Evolutionary conservation across 1,140 invertebrate genomes (phyloP).

Genomic region (Drosophila athabasca): DNA sequence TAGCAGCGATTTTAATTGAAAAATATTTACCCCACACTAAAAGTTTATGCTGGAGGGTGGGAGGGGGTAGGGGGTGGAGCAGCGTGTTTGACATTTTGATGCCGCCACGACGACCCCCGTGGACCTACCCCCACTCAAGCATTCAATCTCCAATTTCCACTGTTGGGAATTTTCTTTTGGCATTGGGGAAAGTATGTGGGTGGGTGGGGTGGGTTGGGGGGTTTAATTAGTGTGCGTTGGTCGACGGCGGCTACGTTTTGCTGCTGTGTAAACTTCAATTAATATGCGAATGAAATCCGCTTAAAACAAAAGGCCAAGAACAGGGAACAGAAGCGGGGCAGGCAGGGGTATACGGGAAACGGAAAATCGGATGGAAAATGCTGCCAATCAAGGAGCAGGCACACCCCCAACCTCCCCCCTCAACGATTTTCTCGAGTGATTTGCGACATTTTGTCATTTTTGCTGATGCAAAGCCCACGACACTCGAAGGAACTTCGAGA

Average conservation of each 20-base stretch:
- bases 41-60: too few relatives aligned
- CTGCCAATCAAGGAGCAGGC: constrained; percentile 66
- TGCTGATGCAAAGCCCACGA: constrained; percentile 72
- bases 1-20: constrained; percentile 75
- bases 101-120: constrained; percentile 17
- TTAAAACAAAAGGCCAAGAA: constrained; percentile 63
- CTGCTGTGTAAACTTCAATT: constrained; percentile 76
- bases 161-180: constrained; percentile 26
- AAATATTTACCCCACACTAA: constrained; percentile 66
- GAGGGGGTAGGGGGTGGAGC: constrained; percentile 6
- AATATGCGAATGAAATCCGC: constrained; percentile 80
- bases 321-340: constrained; percentile 3
- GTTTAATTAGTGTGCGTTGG: constrained; percentile 53
- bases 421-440: constrained; percentile 49
- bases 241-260: constrained; percentile 36
- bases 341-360: too few relatives aligned
- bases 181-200: too few relatives aligned
- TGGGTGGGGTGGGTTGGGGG: not conserved
- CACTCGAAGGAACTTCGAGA: constrained; percentile 17
- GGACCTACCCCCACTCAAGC: not conserved
- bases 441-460: constrained; percentile 81
- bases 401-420: too few relatives aligned
- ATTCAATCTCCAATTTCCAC: constrained; percentile 24
- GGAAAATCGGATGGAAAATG: constrained; percentile 38
- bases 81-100: constrained; percentile 70